Evolutionary conservation across 2,888 invertebrate species (phyloP).

Genomic region (Rhodophaea formosa): DNA sequence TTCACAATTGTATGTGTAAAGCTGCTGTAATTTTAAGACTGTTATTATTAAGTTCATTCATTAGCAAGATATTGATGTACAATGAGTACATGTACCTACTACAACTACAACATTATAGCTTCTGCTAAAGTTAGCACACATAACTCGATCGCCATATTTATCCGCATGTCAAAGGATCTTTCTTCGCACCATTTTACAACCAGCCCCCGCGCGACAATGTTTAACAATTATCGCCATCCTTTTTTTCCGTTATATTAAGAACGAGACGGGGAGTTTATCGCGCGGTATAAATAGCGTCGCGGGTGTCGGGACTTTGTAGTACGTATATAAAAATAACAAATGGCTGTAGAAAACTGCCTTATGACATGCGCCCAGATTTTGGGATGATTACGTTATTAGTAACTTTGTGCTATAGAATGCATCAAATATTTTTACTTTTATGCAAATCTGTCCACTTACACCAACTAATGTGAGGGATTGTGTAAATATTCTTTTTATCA

Average conservation of each 20-base stretch:
- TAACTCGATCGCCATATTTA: no score
- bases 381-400: neutral
- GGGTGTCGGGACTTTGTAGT: no score
- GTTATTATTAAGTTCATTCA: slow-evolving; percentile 37
- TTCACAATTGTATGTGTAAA: slow-evolving; percentile 9
- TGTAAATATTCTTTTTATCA: slow-evolving; percentile 47
- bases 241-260: no score
- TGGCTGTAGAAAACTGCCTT: no score
- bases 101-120: neutral
- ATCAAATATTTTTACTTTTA: neutral
- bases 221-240: no score
- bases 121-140: neutral
- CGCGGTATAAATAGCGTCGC: no score
- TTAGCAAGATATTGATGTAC: neutral
- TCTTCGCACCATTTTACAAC: no score
- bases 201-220: no score
- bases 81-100: neutral
- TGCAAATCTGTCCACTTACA: slow-evolving; percentile 14
- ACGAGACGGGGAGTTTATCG: no score
- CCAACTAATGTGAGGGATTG: slow-evolving; percentile 21
- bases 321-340: no score
- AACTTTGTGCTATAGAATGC: neutral
- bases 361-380: no score
- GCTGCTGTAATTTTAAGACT: slow-evolving; percentile 46
- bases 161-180: no score